These are phyloP conservation scores for Geophilus truncorum DNA, from an alignment of 2,888 invertebrate species.

Conservation along the genomic window DNA sequence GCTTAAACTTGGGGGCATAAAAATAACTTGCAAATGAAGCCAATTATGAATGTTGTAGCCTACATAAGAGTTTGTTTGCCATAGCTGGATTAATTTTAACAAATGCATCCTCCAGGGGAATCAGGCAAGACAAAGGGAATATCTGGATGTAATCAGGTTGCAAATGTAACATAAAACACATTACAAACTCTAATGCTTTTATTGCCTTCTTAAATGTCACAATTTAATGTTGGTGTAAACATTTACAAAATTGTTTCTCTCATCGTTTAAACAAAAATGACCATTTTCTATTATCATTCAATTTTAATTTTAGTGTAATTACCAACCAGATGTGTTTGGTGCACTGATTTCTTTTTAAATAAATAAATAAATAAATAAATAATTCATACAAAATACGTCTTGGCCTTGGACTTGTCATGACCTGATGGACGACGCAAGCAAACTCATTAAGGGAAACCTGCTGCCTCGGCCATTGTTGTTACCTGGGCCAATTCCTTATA, in stretches of 20 bases:
- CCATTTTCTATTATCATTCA: neutral
- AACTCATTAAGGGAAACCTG: conserved; percentile 18
- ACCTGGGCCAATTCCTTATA: conserved; percentile 22
- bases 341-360: conserved; percentile 8
- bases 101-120: conserved; percentile 3
- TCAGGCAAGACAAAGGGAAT: conserved; percentile 6
- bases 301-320: neutral
- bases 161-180: conserved; percentile 8
- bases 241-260: neutral
- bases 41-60: neutral
- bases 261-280: neutral
- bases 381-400: conserved; percentile 14
- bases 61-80: neutral
- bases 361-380: no score
- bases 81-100: neutral
- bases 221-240: neutral
- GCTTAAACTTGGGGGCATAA: neutral
- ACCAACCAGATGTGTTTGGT: neutral
- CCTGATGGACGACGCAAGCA: conserved; percentile 11
- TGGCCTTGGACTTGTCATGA: conserved; percentile 21
- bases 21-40: neutral
- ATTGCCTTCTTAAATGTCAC: conserved; percentile 20
- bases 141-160: conserved; percentile 5
- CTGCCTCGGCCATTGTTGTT: conserved; percentile 27
- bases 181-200: conserved; percentile 13